A percentile compares a stretch with the other conserved stretches of the same genome.
Evolutionary conservation across 2,888 invertebrate species (phyloP).

Genomic region (Latrodectus hesperus): DNA sequence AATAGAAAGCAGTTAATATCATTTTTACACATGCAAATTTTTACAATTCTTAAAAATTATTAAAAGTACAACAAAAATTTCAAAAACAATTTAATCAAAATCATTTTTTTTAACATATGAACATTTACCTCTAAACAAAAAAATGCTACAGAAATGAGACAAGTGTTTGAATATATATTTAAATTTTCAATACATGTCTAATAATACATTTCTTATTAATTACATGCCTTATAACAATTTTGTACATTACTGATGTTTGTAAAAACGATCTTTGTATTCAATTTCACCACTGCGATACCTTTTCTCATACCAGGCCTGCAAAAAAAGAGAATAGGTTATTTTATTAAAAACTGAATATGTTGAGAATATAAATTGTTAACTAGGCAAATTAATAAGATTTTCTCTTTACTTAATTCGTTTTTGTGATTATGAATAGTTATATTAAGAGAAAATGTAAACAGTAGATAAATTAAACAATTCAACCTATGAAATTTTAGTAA

Average conservation of each 20-base stretch:
- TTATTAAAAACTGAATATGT: neutral
- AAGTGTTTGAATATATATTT: no score
- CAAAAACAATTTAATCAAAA: no score
- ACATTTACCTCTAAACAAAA: no score
- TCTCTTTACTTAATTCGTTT: neutral
- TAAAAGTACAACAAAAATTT: no score
- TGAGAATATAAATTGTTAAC: neutral
- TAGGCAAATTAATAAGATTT: neutral
- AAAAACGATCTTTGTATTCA: constrained; percentile 44
- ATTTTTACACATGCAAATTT: no score
- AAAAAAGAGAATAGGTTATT: constrained; percentile 14
- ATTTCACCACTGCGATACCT: constrained; percentile 38
- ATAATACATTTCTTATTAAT: neutral
- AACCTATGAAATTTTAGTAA: neutral
- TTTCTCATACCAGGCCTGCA: constrained; percentile 37
- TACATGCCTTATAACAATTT: neutral
- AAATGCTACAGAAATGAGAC: no score
- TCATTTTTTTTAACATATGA: no score
- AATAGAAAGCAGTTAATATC: no score
- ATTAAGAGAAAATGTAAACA: neutral
- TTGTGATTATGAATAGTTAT: neutral
- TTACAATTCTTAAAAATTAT: no score
- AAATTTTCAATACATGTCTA: no score
- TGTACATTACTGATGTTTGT: constrained; percentile 5
- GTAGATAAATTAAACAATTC: neutral